Percentiles rank a stretch among this genome's conserved stretches.
phyloP scores from a whole-genome alignment of 2,797 vertebrate species.

The Labeo calbasu region DNA sequence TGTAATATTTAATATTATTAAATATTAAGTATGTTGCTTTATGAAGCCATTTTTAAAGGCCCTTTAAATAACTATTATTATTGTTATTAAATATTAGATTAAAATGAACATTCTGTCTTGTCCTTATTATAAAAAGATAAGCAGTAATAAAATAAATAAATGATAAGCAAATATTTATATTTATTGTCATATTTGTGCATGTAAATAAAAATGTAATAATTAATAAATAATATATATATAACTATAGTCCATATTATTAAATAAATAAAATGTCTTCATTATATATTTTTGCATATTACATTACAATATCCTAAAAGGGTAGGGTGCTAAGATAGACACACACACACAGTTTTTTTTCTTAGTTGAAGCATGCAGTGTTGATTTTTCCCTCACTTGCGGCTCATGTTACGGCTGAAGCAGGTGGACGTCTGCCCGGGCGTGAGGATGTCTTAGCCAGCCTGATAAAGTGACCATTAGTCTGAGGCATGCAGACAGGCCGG shows the following conservation, averaged over 20 bases:
- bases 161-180: no score
- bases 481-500: conserved; percentile 71
- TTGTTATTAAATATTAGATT: no score
- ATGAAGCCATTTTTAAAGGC: no score
- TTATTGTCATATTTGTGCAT: no score
- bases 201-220: no score
- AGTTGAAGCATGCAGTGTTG: conserved; percentile 75
- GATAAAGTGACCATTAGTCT: conserved; percentile 76
- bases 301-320: conserved; percentile 50
- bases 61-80: no score
- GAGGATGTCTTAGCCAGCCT: conserved; percentile 67
- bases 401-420: conserved; percentile 73
- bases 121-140: no score
- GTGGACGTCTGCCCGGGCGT: conserved; percentile 67
- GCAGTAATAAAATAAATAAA: no score
- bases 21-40: no score
- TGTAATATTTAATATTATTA: no score
- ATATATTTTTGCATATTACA: background rate
- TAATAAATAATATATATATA: no score
- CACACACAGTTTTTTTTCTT: conserved; percentile 55
- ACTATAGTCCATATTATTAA: background rate
- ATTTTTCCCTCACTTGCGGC: conserved; percentile 53
- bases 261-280: background rate
- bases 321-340: conserved; percentile 19
- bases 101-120: no score